Evolutionary conservation across 1,140 invertebrate genomes (phyloP).

Genomic region (Drosophila littoralis): DNA sequence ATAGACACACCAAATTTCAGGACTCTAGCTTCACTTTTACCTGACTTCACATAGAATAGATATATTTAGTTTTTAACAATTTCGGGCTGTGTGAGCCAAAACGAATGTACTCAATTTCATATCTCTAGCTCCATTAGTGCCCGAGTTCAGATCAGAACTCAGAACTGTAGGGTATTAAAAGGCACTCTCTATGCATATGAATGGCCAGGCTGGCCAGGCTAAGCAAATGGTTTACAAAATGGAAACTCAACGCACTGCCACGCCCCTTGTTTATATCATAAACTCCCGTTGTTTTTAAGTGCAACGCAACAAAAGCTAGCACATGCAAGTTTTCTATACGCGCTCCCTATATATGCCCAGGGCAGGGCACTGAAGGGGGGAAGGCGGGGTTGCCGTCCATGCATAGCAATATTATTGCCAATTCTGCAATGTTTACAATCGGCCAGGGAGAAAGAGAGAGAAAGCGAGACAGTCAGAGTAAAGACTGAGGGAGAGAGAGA

Average conservation of each 20-base stretch:
- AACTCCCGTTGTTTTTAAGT: slow-evolving; percentile 10
- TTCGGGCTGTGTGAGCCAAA: too few relatives aligned
- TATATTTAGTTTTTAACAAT: too few relatives aligned
- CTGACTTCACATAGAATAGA: too few relatives aligned
- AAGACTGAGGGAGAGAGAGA: not conserved
- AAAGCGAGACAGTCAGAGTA: not conserved
- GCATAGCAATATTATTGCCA: slow-evolving; percentile 66
- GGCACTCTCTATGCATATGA: not conserved
- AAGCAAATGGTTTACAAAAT: slow-evolving; percentile 7
- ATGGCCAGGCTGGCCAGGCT: not conserved
- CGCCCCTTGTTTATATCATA: slow-evolving; percentile 5
- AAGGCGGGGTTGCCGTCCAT: not conserved
- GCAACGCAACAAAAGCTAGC: slow-evolving; percentile 5
- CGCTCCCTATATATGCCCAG: not conserved
- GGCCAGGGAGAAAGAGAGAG: slow-evolving; percentile 31
- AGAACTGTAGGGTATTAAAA: not conserved
- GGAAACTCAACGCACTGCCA: slow-evolving; percentile 13
- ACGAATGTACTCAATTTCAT: too few relatives aligned
- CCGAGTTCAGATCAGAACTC: too few relatives aligned
- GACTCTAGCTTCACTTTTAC: too few relatives aligned
- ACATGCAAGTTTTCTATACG: slow-evolving; percentile 12
- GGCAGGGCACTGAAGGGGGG: not conserved
- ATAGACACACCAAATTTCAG: too few relatives aligned
- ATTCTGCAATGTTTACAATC: slow-evolving; percentile 73
- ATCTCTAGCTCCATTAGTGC: too few relatives aligned